A percentile compares a stretch with the other conserved stretches of the same genome.
Evolutionary conservation across 2,888 invertebrate genomes (phyloP).

Genomic region (Sesamia inferens): DNA sequence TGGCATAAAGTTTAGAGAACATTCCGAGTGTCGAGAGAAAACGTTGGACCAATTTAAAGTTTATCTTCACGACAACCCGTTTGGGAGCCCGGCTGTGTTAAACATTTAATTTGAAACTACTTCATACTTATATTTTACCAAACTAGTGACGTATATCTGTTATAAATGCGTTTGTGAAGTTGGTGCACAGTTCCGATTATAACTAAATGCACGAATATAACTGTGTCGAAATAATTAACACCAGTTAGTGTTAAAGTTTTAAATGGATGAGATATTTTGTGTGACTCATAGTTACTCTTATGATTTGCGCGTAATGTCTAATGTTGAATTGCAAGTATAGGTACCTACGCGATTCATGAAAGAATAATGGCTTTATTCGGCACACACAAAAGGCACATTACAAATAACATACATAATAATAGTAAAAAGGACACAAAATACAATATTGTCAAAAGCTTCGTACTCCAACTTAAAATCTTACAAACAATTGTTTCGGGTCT

Average conservation of each 20-base stretch:
- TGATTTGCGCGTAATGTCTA: background rate
- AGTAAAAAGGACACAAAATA: no score
- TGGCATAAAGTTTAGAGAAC: conserved; percentile 49
- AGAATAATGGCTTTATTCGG: no score
- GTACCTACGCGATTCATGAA: no score
- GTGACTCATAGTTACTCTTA: background rate
- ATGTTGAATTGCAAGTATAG: background rate
- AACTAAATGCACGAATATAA: conserved; percentile 32
- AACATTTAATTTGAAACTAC: conserved; percentile 59
- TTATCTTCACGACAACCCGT: conserved; percentile 58
- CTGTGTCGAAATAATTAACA: conserved; percentile 34
- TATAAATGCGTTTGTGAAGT: conserved; percentile 48
- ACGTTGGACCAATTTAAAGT: conserved; percentile 76
- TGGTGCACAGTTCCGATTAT: conserved; percentile 14
- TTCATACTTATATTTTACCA: conserved; percentile 39
- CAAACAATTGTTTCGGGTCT: no score
- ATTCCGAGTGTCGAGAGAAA: conserved; percentile 51
- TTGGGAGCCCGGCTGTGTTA: conserved; percentile 52
- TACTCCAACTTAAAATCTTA: no score
- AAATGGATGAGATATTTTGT: background rate
- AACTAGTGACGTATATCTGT: conserved; percentile 50
- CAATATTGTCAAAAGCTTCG: no score
- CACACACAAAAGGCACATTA: no score
- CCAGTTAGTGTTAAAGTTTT: conserved; percentile 2
- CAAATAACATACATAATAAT: no score